phyloP scores from a whole-genome alignment of 2,113 vertebrate genomes.

The Cyanistes caeruleus region DNA sequence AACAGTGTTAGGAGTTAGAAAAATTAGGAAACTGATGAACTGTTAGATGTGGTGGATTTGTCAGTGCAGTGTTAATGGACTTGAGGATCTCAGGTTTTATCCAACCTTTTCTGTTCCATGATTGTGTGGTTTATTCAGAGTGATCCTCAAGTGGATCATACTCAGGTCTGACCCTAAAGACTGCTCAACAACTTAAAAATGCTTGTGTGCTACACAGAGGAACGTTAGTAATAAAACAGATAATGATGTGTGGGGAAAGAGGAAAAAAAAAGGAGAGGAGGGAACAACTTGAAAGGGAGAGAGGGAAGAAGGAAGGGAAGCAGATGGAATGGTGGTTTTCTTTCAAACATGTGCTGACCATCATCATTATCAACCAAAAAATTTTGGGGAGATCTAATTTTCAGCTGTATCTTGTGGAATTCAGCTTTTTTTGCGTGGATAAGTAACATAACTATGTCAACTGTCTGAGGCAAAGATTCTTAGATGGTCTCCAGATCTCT shows the following conservation, averaged over 20 bases:
- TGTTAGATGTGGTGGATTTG: not conserved
- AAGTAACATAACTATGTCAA: not conserved
- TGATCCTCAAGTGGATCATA: not conserved
- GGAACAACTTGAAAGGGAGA: not conserved
- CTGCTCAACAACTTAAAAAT: not conserved
- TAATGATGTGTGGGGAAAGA: rapidly evolving
- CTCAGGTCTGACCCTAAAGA: not conserved
- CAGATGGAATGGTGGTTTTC: not conserved
- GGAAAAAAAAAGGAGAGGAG: rapidly evolving
- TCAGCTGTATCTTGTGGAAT: not conserved
- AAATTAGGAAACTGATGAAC: not conserved
- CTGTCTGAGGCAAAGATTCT: not conserved
- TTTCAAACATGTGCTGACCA: not conserved
- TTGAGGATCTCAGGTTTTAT: not conserved
- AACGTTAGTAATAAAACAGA: not conserved
- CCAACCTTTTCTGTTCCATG: not conserved
- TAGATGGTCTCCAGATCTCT: not conserved
- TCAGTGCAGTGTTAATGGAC: not conserved
- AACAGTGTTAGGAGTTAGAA: not conserved
- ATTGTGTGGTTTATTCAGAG: not conserved
- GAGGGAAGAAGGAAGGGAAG: not conserved
- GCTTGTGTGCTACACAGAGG: not conserved
- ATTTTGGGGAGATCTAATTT: not conserved
- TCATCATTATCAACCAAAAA: not conserved
- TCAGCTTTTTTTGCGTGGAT: not conserved